A percentile compares a stretch with the other conserved stretches of the same genome.
phyloP scores from a whole-genome alignment of 2,113 vertebrate genomes.

The Tupaia chinensis region DNA sequence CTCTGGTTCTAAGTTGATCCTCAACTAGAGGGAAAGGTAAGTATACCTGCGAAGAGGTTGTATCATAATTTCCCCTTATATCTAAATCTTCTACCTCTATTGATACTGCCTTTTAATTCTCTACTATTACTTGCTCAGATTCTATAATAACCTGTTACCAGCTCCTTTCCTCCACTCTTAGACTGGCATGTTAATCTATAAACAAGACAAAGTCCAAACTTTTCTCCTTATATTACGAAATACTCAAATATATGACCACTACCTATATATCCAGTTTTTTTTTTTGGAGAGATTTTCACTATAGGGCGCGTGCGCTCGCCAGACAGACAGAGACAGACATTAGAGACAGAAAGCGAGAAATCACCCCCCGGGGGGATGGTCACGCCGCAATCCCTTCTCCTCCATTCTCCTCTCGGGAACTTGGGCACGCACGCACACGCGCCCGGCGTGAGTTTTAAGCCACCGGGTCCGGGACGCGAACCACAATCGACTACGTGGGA shows the following conservation, averaged over 20 bases:
- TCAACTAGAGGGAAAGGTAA: background rate
- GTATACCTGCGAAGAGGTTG: rapidly evolving
- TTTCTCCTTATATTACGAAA: background rate
- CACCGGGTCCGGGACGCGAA: too few species aligned
- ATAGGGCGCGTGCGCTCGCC: too few species aligned
- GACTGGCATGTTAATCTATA: background rate
- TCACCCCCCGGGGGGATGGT: too few species aligned
- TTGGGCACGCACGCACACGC: too few species aligned
- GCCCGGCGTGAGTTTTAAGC: too few species aligned
- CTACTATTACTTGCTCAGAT: background rate
- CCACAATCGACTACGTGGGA: too few species aligned
- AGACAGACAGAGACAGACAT: too few species aligned
- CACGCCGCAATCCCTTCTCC: too few species aligned
- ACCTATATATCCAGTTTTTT: too few species aligned
- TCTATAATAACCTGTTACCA: background rate
- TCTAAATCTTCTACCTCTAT: background rate
- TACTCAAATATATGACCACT: background rate
- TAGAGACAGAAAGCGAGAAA: too few species aligned
- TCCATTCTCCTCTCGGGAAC: too few species aligned
- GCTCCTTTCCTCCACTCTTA: background rate
- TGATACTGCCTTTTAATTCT: background rate
- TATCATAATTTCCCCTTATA: background rate
- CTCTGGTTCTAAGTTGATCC: background rate
- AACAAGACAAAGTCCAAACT: background rate
- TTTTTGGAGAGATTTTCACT: too few species aligned